Base-by-base conservation (phyloP, 2,113 vertebrate genomes). In the Xiphophorus couchianus region DNA sequence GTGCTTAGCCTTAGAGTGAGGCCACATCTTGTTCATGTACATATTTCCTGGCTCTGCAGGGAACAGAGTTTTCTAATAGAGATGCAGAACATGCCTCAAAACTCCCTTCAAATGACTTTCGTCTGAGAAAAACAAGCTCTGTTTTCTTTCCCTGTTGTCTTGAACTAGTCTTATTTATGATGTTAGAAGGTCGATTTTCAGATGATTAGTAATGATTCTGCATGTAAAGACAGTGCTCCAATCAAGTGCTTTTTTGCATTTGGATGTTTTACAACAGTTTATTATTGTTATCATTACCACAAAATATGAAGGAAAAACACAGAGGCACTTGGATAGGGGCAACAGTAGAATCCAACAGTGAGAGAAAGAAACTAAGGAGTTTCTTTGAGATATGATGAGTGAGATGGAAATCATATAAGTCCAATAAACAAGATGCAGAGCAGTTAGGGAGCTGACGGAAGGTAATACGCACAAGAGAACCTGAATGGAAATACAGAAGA, bases 11-110 rank as follows among this genome's bases (percentile, higher is more conserved):
- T 62, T 17, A 44, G 74, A 84, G 48, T 37, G 73, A 63, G 60
- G 17, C 7, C 30, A 30, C 25, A 51, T 37, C 66, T 77, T 75
- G 69, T 35, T 77, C 3, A 48, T 69, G 33, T 78, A 71, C 62
- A 63, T 71, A 67, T 81, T 82, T 84, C 83, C 79, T 78, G 77
- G 12, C 69, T 66, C 31, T 67, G 66, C 15, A n/a, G 30, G 44
- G 33, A 73, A n/a, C 19, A 48, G 35, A 42, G 44, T 65, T 60
- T 13, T 14, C 14, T 17, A 11, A 67, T 22, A 62, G 27, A 74
- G 66, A 39, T 44, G 2, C 33, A 35, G 25, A 77, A 73, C 63
- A 28, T 19, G 76, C 62, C 87, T 75, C 67, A 33, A 73, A 75
- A 42, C 62, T 66, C 14, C 60, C 44, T 62, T 31, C 61, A 84